Percentiles rank a stretch among this genome's conserved stretches.
phyloP scores from a whole-genome alignment of 2,888 invertebrate genomes.

The Andrena flavipes region DNA sequence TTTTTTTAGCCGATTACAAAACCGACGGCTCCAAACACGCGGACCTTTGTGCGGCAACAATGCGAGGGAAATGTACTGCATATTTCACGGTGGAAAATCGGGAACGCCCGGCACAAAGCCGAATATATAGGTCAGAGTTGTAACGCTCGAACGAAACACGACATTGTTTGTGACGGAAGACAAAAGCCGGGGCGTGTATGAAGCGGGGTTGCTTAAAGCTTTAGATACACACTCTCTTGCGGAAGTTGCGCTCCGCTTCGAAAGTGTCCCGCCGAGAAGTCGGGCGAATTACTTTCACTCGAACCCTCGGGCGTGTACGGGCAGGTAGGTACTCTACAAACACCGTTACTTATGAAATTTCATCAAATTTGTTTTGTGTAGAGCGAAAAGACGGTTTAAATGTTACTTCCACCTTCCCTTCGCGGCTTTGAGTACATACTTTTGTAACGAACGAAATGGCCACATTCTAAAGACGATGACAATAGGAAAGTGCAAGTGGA shows the following conservation, averaged over 20 bases:
- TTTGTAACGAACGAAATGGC: too few species aligned
- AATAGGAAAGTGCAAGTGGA: too few species aligned
- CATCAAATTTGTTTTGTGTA: background rate
- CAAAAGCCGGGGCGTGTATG: constrained; percentile 49
- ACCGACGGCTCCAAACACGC: constrained; percentile 38
- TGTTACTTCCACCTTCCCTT: background rate
- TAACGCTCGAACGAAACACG: constrained; percentile 56
- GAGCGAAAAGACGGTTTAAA: background rate
- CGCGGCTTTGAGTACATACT: background rate
- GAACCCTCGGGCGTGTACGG: background rate
- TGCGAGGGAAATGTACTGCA: constrained; percentile 58
- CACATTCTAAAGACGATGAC: too few species aligned
- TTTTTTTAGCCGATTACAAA: constrained; percentile 56
- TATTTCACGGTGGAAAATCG: constrained; percentile 59
- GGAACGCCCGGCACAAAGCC: constrained; percentile 53
- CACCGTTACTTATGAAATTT: background rate
- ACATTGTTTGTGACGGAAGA: constrained; percentile 59
- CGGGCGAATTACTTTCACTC: constrained; percentile 21
- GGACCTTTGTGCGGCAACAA: constrained; percentile 57
- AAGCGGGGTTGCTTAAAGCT: constrained; percentile 57
- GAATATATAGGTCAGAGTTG: constrained; percentile 64
- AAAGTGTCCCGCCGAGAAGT: constrained; percentile 6
- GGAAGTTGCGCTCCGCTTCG: constrained; percentile 31
- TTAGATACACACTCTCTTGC: constrained; percentile 12
- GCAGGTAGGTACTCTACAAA: background rate